phyloP scores from a whole-genome alignment of 1,140 invertebrate genomes.

The Lepidurus couesii region DNA sequence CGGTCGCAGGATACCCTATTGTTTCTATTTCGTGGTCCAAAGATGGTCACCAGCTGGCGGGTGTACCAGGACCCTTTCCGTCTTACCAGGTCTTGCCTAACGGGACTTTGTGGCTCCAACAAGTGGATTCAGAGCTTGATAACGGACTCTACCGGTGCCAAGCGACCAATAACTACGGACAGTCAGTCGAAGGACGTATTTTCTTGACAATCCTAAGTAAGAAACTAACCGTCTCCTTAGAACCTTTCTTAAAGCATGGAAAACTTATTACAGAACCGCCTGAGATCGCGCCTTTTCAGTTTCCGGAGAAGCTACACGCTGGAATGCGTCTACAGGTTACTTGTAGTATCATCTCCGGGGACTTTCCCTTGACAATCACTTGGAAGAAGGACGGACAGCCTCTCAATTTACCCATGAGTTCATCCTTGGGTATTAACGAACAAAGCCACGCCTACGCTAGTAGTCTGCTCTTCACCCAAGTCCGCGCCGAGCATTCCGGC shows the following conservation, averaged over 20 bases:
- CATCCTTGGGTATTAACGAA: constrained; percentile 42
- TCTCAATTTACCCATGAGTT: constrained; percentile 45
- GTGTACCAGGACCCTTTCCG: constrained; percentile 47
- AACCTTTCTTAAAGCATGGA: background rate
- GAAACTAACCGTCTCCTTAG: background rate
- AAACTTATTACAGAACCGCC: constrained; percentile 49
- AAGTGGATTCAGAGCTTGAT: constrained; percentile 59
- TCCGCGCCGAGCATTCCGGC: constrained; percentile 46
- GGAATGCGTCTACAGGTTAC: constrained; percentile 45
- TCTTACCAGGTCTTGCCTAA: constrained; percentile 58
- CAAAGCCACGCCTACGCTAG: constrained; percentile 58
- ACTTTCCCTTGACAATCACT: constrained; percentile 45
- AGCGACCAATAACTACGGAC: constrained; percentile 61
- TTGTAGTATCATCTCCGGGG: constrained; percentile 45
- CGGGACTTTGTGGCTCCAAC: constrained; percentile 67
- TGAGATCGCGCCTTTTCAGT: constrained; percentile 55
- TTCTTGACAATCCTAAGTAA: constrained; percentile 55
- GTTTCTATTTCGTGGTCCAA: constrained; percentile 54
- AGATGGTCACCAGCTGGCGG: constrained; percentile 36
- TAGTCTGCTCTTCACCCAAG: constrained; percentile 39
- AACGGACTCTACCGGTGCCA: constrained; percentile 62
- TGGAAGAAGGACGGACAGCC: constrained; percentile 51
- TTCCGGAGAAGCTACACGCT: constrained; percentile 52
- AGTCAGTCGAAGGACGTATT: background rate
- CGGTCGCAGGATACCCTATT: constrained; percentile 81